Conservation (phyloP, 2,888 invertebrate species). For the Amphipyra tragopoginis region DNA sequence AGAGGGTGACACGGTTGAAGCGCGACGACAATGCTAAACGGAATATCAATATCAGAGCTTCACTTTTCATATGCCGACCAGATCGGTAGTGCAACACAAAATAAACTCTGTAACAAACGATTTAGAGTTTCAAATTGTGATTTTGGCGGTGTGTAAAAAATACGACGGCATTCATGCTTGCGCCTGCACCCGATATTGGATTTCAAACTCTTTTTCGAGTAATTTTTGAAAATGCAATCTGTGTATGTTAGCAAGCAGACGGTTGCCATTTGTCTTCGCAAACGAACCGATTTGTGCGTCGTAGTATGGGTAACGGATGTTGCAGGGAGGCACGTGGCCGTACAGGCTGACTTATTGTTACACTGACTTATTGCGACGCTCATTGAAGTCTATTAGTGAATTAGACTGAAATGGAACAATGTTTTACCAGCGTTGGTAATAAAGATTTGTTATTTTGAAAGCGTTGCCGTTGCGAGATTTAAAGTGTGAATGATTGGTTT, state of each 20-base stretch:
- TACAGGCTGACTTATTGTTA: slow-evolving; percentile 80
- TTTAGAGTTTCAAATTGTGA: slow-evolving; percentile 53
- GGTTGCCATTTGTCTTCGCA: slow-evolving; percentile 86
- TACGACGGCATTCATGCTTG: slow-evolving; percentile 62
- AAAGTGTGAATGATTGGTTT: not conserved
- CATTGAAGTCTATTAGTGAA: slow-evolving; percentile 82
- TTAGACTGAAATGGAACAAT: slow-evolving; percentile 64
- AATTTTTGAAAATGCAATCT: slow-evolving; percentile 84
- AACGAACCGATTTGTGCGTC: slow-evolving; percentile 89
- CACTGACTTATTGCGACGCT: slow-evolving; percentile 76
- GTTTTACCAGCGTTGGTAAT: slow-evolving; percentile 46
- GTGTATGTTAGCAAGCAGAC: slow-evolving; percentile 78
- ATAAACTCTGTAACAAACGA: slow-evolving; percentile 49
- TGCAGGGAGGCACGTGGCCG: slow-evolving; percentile 80
- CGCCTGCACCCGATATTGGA: slow-evolving; percentile 75
- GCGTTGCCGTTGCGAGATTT: slow-evolving; percentile 14
- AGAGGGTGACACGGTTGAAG: slow-evolving; percentile 74
- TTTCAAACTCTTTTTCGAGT: slow-evolving; percentile 80
- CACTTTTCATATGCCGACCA: slow-evolving; percentile 71
- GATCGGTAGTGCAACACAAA: slow-evolving; percentile 45
- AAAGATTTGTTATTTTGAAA: slow-evolving; percentile 44
- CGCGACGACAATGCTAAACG: slow-evolving; percentile 72
- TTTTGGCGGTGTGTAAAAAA: slow-evolving; percentile 63
- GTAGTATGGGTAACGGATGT: slow-evolving; percentile 86
- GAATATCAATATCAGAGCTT: slow-evolving; percentile 72